Evolutionary conservation across 1,140 invertebrate species (phyloP).

Genomic region (Calliphora vicina): DNA sequence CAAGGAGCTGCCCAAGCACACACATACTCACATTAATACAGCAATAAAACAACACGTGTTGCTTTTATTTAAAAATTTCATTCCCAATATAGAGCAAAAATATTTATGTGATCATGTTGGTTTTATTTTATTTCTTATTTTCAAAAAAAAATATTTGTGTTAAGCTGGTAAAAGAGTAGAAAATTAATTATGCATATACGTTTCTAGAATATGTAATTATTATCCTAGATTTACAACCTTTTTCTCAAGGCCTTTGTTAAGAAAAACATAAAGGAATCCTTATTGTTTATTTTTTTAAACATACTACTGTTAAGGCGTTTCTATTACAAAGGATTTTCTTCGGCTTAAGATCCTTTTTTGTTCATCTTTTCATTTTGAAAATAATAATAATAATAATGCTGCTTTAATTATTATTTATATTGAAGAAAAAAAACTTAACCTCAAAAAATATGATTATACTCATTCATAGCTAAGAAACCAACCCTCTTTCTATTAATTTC

Average conservation of each 20-base stretch:
- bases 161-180: neutral
- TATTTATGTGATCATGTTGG: neutral
- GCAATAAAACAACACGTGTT: neutral
- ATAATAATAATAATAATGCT: neutral
- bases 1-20: neutral
- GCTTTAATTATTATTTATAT: conserved; percentile 9
- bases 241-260: neutral
- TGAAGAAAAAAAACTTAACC: neutral
- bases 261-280: neutral
- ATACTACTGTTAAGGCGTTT: neutral
- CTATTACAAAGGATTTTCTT: neutral
- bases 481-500: neutral
- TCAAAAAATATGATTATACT: neutral
- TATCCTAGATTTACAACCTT: neutral
- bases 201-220: neutral
- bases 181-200: neutral
- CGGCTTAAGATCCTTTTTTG: neutral
- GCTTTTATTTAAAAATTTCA: neutral
- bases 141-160: neutral
- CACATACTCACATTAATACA: too few relatives aligned
- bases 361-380: neutral
- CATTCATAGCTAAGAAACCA: neutral
- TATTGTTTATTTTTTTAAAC: too few relatives aligned
- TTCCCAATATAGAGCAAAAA: too few relatives aligned
- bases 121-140: neutral